A percentile compares a stretch with the other conserved stretches of the same genome.
Evolutionary conservation across 2,888 invertebrate genomes (phyloP).

Genomic region (Parnassius glacialis): DNA sequence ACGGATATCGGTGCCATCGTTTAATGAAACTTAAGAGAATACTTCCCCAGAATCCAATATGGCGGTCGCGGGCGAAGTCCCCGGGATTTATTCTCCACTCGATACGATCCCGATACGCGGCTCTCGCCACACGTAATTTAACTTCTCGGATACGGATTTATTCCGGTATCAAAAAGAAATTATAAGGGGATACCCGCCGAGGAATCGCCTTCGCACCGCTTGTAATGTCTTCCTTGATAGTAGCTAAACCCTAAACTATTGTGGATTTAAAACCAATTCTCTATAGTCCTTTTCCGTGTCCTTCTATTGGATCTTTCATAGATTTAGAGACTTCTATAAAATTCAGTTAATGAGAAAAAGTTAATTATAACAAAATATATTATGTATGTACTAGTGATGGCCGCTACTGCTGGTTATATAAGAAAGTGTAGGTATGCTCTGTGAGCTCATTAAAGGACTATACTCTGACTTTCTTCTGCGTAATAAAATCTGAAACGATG

Average conservation of each 20-base stretch:
- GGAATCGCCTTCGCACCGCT: constrained; percentile 30
- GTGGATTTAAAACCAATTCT: constrained; percentile 24
- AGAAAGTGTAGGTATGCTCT: too few relatives aligned
- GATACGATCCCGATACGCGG: constrained; percentile 68
- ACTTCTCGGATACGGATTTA: constrained; percentile 66
- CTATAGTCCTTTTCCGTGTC: constrained; percentile 16
- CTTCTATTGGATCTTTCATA: constrained; percentile 14
- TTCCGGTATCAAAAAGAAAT: constrained; percentile 73
- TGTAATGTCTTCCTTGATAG: constrained; percentile 29
- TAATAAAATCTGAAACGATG: too few relatives aligned
- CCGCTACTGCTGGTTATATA: too few relatives aligned
- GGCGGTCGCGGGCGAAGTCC: constrained; percentile 53
- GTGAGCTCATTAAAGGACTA: too few relatives aligned
- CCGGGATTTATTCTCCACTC: constrained; percentile 65
- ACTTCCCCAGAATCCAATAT: constrained; percentile 70
- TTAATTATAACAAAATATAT: not conserved
- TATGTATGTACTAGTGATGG: too few relatives aligned
- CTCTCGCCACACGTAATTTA: constrained; percentile 71
- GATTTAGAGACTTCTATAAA: constrained; percentile 10
- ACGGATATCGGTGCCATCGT: constrained; percentile 64
- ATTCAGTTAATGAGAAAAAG: constrained; percentile 9
- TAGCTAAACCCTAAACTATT: constrained; percentile 18
- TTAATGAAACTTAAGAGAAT: constrained; percentile 79
- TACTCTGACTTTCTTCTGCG: too few relatives aligned
- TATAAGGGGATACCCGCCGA: constrained; percentile 55